Evolutionary conservation across 2,113 vertebrate genomes (phyloP), one percentile per base, ranked within the genome.

Genomic region (Progne subis): DNA sequence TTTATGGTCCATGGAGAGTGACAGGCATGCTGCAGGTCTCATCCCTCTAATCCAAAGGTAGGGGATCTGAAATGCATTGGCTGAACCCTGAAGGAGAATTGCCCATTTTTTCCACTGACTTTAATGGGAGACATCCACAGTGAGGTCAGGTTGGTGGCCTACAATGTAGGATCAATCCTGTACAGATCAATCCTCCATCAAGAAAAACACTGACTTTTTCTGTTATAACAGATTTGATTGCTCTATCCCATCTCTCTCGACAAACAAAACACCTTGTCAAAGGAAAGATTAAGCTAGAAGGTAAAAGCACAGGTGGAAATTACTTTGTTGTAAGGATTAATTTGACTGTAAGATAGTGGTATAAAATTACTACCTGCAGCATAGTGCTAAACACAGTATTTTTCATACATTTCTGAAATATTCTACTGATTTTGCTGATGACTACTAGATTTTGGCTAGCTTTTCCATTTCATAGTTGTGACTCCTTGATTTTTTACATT

Each of bases 371-470:
- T 78, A 21, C 56, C 41, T 86, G 16, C 56, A 91, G 57, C 75
- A 72, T 52, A 75, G 25, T 26, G 12, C 43, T 70, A 88, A 96
- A 92, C 29, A 93, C 41, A 44, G 19, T 65, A 81, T 70, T 93
- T 93, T 93, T 55, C 53, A 68, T 47, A 37, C 18, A 32, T 3
- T 4, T 94, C 57, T 93, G 65, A 93, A 89, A 93, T 89, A 95
- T 60, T 41, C 34, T 77, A 67, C 53, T 88, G 69, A 89, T 94
- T 93, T 95, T 90, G 34, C 72, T 88, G 81, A 84, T 68, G 57
- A 69, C 12, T 88, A 34, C 59, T 31, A 93, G 87, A 81, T 57
- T 95, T 84, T 93, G 82, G 11, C 70, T 88, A 61, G 43, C 5
- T 88, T 95, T 93, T 56, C 71, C 46, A 57, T 93, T 92, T 68